Evolutionary conservation across 2,113 vertebrate species (phyloP).

Genomic region (Pituophis catenifer): DNA sequence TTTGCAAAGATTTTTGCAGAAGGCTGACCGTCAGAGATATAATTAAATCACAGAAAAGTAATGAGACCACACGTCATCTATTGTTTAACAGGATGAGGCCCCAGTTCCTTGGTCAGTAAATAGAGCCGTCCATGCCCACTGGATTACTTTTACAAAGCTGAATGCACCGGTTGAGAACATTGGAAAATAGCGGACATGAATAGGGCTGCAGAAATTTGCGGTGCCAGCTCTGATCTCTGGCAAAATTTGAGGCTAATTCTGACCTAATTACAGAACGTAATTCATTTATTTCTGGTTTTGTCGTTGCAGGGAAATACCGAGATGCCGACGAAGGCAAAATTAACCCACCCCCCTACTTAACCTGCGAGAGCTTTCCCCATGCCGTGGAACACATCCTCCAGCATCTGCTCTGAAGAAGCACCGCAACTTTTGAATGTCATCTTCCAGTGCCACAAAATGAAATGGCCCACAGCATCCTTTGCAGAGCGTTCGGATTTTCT

Average conservation of each 20-base stretch:
- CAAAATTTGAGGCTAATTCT: not conserved
- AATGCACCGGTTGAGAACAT: too few relatives aligned
- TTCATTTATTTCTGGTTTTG: slow-evolving; percentile 19
- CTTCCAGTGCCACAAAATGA: not conserved
- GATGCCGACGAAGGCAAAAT: slow-evolving; percentile 83
- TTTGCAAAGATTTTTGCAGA: not conserved
- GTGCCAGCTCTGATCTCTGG: not conserved
- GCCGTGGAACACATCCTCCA: slow-evolving; percentile 87
- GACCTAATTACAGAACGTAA: not conserved
- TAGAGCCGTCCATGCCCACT: too few relatives aligned
- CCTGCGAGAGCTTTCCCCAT: slow-evolving; percentile 81
- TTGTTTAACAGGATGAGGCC: not conserved
- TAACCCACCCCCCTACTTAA: slow-evolving; percentile 79
- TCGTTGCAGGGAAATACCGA: slow-evolving; percentile 84
- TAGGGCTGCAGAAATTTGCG: not conserved
- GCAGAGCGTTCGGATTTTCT: not conserved
- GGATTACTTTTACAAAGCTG: not conserved
- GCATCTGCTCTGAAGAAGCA: slow-evolving; percentile 60
- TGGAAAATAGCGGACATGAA: too few relatives aligned
- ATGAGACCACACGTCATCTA: not conserved
- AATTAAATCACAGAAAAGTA: not conserved
- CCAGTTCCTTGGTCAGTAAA: not conserved
- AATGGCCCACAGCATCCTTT: not conserved
- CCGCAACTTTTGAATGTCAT: too few relatives aligned
- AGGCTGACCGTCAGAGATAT: not conserved